Evolutionary conservation across 1,140 invertebrate species (phyloP), one percentile per base, ranked within the genome.

Genomic region (Parasteatoda tepidariorum): DNA sequence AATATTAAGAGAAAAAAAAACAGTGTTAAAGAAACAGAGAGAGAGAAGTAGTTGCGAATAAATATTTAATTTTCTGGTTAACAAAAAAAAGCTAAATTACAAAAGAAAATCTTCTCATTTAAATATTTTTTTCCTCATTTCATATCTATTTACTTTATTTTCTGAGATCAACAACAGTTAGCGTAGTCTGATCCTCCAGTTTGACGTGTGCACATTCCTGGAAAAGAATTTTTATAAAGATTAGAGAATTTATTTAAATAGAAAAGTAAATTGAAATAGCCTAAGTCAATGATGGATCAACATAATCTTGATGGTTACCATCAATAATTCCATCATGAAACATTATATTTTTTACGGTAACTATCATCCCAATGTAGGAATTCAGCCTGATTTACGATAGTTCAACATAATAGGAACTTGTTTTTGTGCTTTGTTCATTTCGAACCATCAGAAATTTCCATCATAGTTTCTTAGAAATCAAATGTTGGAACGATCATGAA

Each of bases 111-210:
- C 18, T 13, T 48, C 1, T 2, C 38, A 48, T 48, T 48, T 48
- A 48, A 48, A 48, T 9, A 48, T 18, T 48, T 48, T 4, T 4
- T 2, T 13, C 18, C 1, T 48, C 38, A 13, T 9, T 13, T 1
- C 9, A 48, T 13, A 2, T 48, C 38, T 4, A 2, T 31, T 22
- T 75, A 22, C 18, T 78, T 79, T 30, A 83, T 28, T 83, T 83
- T 34, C 79, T 83, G 34, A 83, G 67, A 73, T 83, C 79, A 62
- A 83, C 61, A 61, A 83, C 79, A 15, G 28, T 83, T n/a, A 73
- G 34, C 9, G 34, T 54, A 13, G 68, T 38, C 15, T 64, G 26
- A 64, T 62, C 41, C 54, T 73, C 68, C 34, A 83, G 30, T 64
- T 73, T 73, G 15, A 83, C 68, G 54, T 83, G 79, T 18, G 48